A percentile compares a stretch with the other conserved stretches of the same genome.
These are phyloP conservation scores for Antigone vipio DNA, from an alignment of 2,113 vertebrate genomes.

Conservation along the genomic window DNA sequence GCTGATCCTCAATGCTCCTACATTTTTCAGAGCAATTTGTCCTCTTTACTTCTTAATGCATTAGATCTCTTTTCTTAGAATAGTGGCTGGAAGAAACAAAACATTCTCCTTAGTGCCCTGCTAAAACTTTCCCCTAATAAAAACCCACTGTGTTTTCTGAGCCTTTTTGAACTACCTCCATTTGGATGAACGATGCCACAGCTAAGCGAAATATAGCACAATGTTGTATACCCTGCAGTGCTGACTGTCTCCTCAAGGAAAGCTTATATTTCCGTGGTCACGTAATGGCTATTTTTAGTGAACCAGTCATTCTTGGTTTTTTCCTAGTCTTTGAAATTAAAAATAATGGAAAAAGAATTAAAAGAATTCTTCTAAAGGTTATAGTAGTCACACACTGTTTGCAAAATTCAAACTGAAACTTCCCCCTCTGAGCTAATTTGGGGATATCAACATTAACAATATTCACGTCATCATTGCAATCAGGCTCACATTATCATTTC, in stretches of 20 bases:
- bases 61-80: background rate
- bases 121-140: background rate
- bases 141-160: background rate
- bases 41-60: background rate
- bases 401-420: slow-evolving; percentile 8
- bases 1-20: background rate
- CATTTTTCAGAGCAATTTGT: background rate
- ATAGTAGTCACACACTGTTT: background rate
- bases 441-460: slow-evolving; percentile 47
- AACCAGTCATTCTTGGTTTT: slow-evolving; percentile 27
- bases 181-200: background rate
- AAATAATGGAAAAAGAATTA: slow-evolving; percentile 13
- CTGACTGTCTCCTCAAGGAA: slow-evolving; percentile 13
- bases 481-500: slow-evolving; percentile 48
- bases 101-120: background rate
- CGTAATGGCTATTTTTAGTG: slow-evolving; percentile 33
- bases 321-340: background rate
- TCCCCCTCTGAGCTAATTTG: slow-evolving; percentile 8
- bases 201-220: slow-evolving; percentile 8
- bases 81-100: background rate
- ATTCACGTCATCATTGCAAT: slow-evolving; percentile 38
- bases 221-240: background rate
- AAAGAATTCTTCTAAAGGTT: slow-evolving; percentile 30
- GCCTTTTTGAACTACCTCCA: background rate
- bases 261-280: slow-evolving; percentile 34